Conservation (phyloP, 2,797 vertebrate genomes). For the Chromis chromis region DNA sequence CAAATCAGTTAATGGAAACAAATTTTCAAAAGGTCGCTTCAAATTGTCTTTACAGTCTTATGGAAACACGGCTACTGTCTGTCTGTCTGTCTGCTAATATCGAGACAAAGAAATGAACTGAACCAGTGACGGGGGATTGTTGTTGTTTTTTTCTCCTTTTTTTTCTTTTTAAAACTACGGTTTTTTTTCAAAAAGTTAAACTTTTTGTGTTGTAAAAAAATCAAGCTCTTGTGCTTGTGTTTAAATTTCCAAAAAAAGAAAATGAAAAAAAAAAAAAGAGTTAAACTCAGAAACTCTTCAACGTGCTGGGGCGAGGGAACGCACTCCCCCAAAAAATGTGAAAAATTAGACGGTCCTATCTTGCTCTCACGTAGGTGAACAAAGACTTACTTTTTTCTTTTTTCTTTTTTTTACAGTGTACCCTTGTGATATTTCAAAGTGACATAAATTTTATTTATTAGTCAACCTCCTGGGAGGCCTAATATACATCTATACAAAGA, state of each 20-base stretch:
- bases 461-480: conserved; percentile 87
- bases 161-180: conserved; percentile 47
- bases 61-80: conserved; percentile 54
- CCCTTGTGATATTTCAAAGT: conserved; percentile 87
- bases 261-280: conserved; percentile 82
- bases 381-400: conserved; percentile 67
- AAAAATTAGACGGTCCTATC: conserved; percentile 84
- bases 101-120: conserved; percentile 84
- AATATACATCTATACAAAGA: conserved; percentile 89
- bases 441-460: conserved; percentile 87
- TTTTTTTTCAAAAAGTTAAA: conserved; percentile 87
- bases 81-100: conserved; percentile 45
- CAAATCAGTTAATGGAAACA: too few relatives aligned
- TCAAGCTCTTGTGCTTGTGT: conserved; percentile 95
- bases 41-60: too few relatives aligned
- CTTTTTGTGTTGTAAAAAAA: conserved; percentile 90
- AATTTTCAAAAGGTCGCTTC: too few relatives aligned
- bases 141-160: conserved; percentile 74
- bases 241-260: conserved; percentile 86
- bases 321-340: conserved; percentile 79
- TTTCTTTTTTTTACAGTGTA: conserved; percentile 77
- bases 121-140: conserved; percentile 83
- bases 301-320: conserved; percentile 83
- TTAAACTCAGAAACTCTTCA: conserved; percentile 89
- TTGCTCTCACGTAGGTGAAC: conserved; percentile 82